Evolutionary conservation across 2,888 invertebrate genomes (phyloP).

Genomic region (Agrochola macilenta): DNA sequence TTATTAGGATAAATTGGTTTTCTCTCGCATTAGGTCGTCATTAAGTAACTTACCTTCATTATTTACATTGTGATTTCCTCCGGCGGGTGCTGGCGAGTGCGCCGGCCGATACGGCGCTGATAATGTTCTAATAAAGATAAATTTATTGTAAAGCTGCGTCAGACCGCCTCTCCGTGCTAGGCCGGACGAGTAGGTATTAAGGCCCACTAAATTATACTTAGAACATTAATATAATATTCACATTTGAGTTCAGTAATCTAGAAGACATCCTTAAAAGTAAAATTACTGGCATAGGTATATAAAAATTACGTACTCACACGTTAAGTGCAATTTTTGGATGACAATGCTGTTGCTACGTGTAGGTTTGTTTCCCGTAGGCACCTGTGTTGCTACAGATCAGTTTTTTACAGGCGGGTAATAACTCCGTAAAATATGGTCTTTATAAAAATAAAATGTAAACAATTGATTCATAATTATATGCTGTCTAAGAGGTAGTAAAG

Average conservation of each 20-base stretch:
- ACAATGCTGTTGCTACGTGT: background rate
- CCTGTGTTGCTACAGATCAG: background rate
- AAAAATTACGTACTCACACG: background rate
- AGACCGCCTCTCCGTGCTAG: background rate
- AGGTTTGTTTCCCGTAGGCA: background rate
- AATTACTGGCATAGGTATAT: background rate
- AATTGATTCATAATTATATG: background rate
- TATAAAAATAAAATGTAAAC: background rate
- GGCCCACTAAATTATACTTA: slow-evolving; percentile 3
- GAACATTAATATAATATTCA: slow-evolving; percentile 1
- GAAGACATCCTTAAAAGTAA: background rate
- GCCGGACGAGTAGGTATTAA: too few species aligned
- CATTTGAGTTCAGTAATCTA: background rate
- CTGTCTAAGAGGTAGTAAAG: background rate
- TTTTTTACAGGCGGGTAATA: background rate
- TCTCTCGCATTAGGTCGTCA: slow-evolving; percentile 11
- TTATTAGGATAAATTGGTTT: slow-evolving; percentile 18
- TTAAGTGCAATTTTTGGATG: background rate
- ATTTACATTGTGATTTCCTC: slow-evolving; percentile 5
- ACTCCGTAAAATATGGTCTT: background rate
- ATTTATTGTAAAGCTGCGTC: slow-evolving; percentile 44
- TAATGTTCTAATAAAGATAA: slow-evolving; percentile 40
- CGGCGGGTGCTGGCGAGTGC: background rate
- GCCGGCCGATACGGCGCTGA: slow-evolving; percentile 21
- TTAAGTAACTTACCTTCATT: slow-evolving; percentile 37